A percentile compares a stretch with the other conserved stretches of the same genome.
phyloP scores from a whole-genome alignment of 2,888 invertebrate genomes.

The Elaeidobius kamerunicus region DNA sequence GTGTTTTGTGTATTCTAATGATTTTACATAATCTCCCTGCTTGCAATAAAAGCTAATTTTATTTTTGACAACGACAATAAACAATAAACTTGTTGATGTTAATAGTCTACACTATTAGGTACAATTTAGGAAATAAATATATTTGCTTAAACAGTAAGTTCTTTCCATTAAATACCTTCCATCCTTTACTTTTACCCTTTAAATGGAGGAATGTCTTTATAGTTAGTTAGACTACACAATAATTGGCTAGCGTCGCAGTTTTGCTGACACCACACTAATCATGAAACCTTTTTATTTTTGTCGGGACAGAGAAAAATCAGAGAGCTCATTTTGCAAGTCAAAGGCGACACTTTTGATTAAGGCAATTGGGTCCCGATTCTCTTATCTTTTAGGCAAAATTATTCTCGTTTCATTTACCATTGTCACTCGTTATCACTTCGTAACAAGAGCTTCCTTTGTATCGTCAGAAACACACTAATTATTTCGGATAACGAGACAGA shows the following conservation, averaged over 20 bases:
- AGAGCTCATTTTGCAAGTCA: slow-evolving; percentile 15
- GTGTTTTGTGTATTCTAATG: too few species aligned
- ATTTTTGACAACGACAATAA: too few species aligned
- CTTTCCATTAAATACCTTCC: too few species aligned
- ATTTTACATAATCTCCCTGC: too few species aligned
- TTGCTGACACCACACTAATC: slow-evolving; percentile 18
- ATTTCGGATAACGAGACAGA: slow-evolving; percentile 6
- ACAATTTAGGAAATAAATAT: too few species aligned
- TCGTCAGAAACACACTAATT: slow-evolving; percentile 14
- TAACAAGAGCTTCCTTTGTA: slow-evolving; percentile 18
- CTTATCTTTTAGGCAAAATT: slow-evolving; percentile 25
- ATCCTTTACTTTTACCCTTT: too few species aligned
- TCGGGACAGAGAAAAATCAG: slow-evolving; percentile 17
- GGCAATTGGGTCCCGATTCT: slow-evolving; percentile 26
- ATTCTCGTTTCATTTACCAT: slow-evolving; percentile 27
- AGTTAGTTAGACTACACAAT: slow-evolving; percentile 12
- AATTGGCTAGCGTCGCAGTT: slow-evolving; percentile 13
- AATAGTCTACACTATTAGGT: too few species aligned
- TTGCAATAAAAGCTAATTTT: too few species aligned
- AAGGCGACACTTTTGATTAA: slow-evolving; percentile 15
- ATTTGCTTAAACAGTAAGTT: too few species aligned
- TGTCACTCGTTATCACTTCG: slow-evolving; percentile 13
- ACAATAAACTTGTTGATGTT: too few species aligned
- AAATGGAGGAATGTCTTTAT: too few species aligned
- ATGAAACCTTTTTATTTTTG: slow-evolving; percentile 18